Evolutionary conservation across 2,113 vertebrate species (phyloP).

Genomic region (Clarias magur): DNA sequence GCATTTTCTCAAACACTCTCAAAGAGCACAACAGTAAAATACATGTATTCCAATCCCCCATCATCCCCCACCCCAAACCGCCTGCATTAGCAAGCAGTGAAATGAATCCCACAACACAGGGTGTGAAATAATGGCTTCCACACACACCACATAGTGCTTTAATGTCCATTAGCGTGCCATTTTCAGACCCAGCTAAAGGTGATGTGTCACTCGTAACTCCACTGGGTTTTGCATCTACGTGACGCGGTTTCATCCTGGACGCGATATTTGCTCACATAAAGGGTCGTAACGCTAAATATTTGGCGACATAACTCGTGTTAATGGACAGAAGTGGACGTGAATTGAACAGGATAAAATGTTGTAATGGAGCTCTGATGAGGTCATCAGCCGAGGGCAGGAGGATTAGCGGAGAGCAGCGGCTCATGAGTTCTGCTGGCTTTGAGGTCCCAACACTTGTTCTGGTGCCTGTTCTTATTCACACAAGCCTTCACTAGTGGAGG

Average conservation of each 20-base stretch:
- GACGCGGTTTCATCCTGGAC: neutral
- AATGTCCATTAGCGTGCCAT: slow-evolving; percentile 27
- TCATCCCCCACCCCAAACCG: neutral
- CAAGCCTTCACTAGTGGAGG: slow-evolving; percentile 41
- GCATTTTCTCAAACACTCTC: slow-evolving; percentile 34
- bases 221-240: neutral
- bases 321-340: slow-evolving; percentile 16
- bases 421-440: slow-evolving; percentile 36
- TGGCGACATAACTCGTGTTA: slow-evolving; percentile 8
- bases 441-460: slow-evolving; percentile 35
- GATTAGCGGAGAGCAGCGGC: slow-evolving; percentile 6
- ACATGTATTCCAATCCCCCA: neutral
- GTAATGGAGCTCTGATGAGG: slow-evolving; percentile 14
- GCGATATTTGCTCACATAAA: slow-evolving; percentile 21
- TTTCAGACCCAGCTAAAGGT: slow-evolving; percentile 21
- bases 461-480: slow-evolving; percentile 41
- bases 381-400: neutral
- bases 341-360: slow-evolving; percentile 19
- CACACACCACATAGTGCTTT: slow-evolving; percentile 24
- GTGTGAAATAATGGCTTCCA: slow-evolving; percentile 24
- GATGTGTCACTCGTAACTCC: slow-evolving; percentile 14
- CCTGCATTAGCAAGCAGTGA: slow-evolving; percentile 42
- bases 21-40: slow-evolving; percentile 19
- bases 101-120: slow-evolving; percentile 24
- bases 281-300: slow-evolving; percentile 11